These are phyloP conservation scores for Hanleya hanleyi DNA, from an alignment of 2,888 invertebrate species.

Conservation along the genomic window DNA sequence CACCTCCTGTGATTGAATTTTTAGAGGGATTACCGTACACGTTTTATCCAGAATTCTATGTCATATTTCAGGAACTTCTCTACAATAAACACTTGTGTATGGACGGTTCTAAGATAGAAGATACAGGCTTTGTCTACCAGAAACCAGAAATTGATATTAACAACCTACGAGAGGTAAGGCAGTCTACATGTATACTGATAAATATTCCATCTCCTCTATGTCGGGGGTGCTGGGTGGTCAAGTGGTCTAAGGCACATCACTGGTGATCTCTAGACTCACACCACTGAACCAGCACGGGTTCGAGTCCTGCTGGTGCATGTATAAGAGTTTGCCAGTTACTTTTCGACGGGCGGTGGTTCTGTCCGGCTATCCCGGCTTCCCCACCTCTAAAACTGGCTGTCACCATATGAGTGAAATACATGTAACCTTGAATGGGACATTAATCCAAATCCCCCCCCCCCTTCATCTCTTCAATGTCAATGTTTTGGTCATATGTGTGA, in stretches of 20 bases:
- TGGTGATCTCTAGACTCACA: no score
- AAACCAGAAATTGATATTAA: constrained; percentile 80
- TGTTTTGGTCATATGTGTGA: no score
- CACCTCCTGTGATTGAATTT: no score
- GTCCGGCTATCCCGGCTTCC: background rate
- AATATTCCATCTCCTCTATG: no score
- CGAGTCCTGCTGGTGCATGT: background rate
- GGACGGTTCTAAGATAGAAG: constrained; percentile 80
- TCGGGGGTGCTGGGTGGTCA: no score
- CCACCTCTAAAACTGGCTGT: background rate
- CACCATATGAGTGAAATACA: background rate
- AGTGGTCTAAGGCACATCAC: no score
- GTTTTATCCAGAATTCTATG: no score
- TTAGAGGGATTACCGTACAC: no score
- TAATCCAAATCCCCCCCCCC: no score
- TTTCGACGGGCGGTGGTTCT: background rate
- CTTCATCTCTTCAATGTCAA: no score
- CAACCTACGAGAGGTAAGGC: constrained; percentile 79
- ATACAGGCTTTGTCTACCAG: constrained; percentile 78
- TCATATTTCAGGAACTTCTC: constrained; percentile 78
- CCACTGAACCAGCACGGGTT: no score
- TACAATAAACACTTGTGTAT: constrained; percentile 87
- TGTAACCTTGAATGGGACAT: background rate
- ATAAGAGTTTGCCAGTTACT: background rate
- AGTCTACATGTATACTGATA: no score